Evolutionary conservation across 2,113 vertebrate genomes (phyloP).

Genomic region (Takifugu flavidus): DNA sequence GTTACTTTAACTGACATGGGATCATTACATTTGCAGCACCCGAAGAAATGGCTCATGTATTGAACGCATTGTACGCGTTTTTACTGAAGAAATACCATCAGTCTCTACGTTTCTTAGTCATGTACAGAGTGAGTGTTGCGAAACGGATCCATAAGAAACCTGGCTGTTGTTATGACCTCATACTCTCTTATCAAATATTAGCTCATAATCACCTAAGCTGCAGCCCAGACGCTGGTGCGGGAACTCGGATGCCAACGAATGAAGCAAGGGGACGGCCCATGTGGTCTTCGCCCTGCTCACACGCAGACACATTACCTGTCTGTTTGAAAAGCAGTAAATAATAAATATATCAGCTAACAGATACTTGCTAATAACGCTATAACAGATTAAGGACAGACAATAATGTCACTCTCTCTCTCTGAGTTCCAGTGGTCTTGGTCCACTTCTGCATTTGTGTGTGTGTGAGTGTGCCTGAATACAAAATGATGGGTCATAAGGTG

Average conservation of each 20-base stretch:
- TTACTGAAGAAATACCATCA: not conserved
- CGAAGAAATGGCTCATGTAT: too few species aligned
- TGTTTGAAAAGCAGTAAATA: not conserved
- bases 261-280: too few species aligned
- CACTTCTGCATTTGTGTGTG: too few species aligned
- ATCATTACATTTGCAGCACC: too few species aligned
- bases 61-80: too few species aligned
- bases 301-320: not conserved
- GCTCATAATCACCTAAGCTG: not conserved
- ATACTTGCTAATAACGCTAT: not conserved
- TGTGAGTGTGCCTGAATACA: too few species aligned
- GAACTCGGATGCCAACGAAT: not conserved
- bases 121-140: not conserved
- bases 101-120: not conserved
- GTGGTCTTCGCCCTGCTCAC: not conserved
- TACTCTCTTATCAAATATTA: not conserved
- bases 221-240: constrained; percentile 2
- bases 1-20: too few species aligned
- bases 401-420: too few species aligned
- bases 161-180: not conserved
- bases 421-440: too few species aligned
- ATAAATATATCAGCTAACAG: not conserved
- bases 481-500: too few species aligned
- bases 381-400: not conserved
- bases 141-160: constrained; percentile 1